A percentile compares a stretch with the other conserved stretches of the same genome.
Evolutionary conservation across 2,888 invertebrate genomes (phyloP).

Genomic region (Drosophila quinaria): DNA sequence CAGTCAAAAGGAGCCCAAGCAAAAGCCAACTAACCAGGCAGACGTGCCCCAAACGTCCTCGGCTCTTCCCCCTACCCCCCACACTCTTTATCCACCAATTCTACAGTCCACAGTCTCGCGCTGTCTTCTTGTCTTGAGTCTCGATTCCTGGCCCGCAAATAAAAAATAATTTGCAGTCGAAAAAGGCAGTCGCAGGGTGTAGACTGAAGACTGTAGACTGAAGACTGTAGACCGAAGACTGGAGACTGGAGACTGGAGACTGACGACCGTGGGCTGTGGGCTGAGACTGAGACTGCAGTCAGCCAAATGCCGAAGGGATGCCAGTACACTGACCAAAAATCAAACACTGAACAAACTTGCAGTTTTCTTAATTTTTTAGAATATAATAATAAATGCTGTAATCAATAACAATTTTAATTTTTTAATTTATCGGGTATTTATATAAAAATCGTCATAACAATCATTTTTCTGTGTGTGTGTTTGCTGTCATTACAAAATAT

Average conservation of each 20-base stretch:
- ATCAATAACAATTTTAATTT: no score
- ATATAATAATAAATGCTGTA: no score
- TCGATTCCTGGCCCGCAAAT: conserved; percentile 61
- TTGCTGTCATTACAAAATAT: no score
- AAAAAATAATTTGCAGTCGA: conserved; percentile 79
- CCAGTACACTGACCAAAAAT: conserved; percentile 15
- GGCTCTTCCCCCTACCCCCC: not conserved
- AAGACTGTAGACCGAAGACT: not conserved
- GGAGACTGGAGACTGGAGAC: conserved; percentile 6
- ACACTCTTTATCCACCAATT: not conserved
- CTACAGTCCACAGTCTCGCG: not conserved
- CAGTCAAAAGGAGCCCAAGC: conserved; percentile 40
- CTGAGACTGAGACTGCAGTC: conserved; percentile 9
- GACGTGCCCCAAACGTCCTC: conserved; percentile 52
- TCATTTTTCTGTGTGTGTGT: no score
- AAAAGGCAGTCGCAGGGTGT: conserved; percentile 52
- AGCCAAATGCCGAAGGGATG: conserved; percentile 9
- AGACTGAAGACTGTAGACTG: conserved; percentile 13
- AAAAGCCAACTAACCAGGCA: conserved; percentile 58
- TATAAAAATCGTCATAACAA: no score
- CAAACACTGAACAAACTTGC: not conserved
- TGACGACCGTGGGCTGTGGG: conserved; percentile 1
- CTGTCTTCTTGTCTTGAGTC: conserved; percentile 21
- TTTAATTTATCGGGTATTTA: no score
- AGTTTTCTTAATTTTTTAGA: no score